A percentile compares a stretch with the other conserved stretches of the same genome.
These are phyloP conservation scores for Sebastes trivittatus DNA, from an alignment of 2,797 vertebrate species.

Conservation along the genomic window DNA sequence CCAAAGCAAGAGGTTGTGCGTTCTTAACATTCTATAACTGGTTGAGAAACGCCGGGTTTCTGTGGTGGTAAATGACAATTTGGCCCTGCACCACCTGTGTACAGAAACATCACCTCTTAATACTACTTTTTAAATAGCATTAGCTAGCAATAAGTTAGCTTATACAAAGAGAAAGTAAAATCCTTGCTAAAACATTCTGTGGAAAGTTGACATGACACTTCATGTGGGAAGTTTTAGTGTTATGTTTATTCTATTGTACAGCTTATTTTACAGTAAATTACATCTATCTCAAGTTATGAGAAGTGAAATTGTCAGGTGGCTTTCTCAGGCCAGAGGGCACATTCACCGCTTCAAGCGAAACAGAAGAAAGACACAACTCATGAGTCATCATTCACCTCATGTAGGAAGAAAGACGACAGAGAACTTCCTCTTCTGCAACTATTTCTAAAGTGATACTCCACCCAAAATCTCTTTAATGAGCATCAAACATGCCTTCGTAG, in stretches of 20 bases:
- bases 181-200: too few species aligned
- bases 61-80: neutral
- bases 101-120: neutral
- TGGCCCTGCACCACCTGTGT: neutral
- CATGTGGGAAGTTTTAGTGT: neutral
- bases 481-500: neutral
- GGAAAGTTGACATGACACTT: too few species aligned
- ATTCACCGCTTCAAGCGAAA: constrained; percentile 7
- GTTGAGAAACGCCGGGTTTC: neutral
- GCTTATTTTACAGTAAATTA: neutral
- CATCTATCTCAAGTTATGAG: neutral
- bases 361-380: constrained; percentile 3
- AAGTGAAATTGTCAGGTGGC: constrained; percentile 20
- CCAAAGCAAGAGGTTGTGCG: neutral
- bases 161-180: neutral
- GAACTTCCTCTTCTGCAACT: constrained; percentile 21
- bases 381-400: constrained; percentile 54
- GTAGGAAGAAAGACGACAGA: constrained; percentile 28
- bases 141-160: neutral
- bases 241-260: neutral
- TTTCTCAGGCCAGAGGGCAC: constrained; percentile 14
- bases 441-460: constrained; percentile 17
- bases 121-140: neutral
- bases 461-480: neutral
- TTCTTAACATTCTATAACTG: neutral